Conservation (phyloP, 2,888 invertebrate species). For the Leptinotarsa haldemani region DNA sequence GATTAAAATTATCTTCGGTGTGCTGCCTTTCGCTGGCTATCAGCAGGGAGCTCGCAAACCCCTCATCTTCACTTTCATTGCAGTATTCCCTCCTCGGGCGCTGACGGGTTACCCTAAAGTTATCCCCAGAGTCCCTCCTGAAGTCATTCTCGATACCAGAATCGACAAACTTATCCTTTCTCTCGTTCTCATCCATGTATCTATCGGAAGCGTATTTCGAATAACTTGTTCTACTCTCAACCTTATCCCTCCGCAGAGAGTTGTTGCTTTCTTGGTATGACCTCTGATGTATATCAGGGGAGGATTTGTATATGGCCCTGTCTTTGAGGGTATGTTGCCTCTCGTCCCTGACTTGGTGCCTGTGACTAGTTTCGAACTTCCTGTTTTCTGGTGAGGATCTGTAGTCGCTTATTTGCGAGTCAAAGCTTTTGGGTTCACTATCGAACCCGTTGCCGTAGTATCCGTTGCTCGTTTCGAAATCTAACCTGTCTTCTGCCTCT, state of each 20-base stretch:
- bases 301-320: conserved; percentile 72
- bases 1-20: conserved; percentile 73
- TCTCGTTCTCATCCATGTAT: conserved; percentile 66
- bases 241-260: conserved; percentile 72
- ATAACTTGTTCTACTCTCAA: conserved; percentile 59
- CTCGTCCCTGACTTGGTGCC: conserved; percentile 52
- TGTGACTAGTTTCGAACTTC: conserved; percentile 60
- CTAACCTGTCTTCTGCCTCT: conserved; percentile 51
- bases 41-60: conserved; percentile 75
- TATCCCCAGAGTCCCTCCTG: conserved; percentile 75
- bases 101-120: conserved; percentile 55
- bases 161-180: conserved; percentile 74
- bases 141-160: conserved; percentile 84
- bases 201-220: conserved; percentile 60
- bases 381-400: conserved; percentile 71
- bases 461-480: conserved; percentile 41
- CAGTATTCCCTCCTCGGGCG: conserved; percentile 57
- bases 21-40: conserved; percentile 81
- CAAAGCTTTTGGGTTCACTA: conserved; percentile 77
- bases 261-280: conserved; percentile 71
- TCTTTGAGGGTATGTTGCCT: conserved; percentile 58
- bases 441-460: conserved; percentile 61
- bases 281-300: conserved; percentile 72
- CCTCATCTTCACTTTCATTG: conserved; percentile 78
- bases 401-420: conserved; percentile 73